A percentile compares a stretch with the other conserved stretches of the same genome.
Conservation (phyloP, 2,113 vertebrate genomes). For the Pycnonotus jocosus region DNA sequence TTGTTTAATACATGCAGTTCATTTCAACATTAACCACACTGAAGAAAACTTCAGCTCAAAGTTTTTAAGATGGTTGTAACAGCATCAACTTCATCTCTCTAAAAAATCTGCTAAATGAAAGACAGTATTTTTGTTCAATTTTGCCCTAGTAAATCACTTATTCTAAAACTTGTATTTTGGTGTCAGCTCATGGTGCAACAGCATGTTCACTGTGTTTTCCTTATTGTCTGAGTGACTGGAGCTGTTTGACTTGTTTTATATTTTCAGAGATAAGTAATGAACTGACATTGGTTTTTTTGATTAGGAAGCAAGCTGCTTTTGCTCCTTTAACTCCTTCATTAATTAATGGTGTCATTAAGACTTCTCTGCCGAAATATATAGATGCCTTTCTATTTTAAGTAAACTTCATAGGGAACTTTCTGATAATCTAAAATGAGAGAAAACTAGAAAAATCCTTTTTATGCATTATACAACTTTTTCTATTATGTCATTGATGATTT, state of each 20-base stretch:
- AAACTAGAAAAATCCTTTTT: not conserved
- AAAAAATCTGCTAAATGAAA: not conserved
- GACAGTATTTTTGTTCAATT: not conserved
- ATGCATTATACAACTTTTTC: not conserved
- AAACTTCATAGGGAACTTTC: not conserved
- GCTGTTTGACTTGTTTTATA: not conserved
- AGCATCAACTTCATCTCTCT: not conserved
- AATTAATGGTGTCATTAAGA: not conserved
- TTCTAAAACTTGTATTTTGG: not conserved
- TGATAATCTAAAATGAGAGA: not conserved
- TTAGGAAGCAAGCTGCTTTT: not conserved
- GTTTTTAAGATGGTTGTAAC: not conserved
- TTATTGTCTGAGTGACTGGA: not conserved
- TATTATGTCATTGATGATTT: not conserved
- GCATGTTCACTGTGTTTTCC: not conserved
- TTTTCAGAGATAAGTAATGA: not conserved
- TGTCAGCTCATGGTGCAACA: not conserved
- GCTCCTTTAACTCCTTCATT: not conserved
- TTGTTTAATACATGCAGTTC: not conserved
- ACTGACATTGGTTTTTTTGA: not conserved
- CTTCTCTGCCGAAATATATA: not conserved
- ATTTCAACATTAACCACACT: slow-evolving; percentile 41
- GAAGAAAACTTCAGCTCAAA: not conserved
- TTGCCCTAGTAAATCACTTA: not conserved
- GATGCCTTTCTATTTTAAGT: not conserved